A percentile compares a stretch with the other conserved stretches of the same genome.
Conservation (phyloP, 1,140 invertebrate genomes). For the Hycleus phaleratus region DNA sequence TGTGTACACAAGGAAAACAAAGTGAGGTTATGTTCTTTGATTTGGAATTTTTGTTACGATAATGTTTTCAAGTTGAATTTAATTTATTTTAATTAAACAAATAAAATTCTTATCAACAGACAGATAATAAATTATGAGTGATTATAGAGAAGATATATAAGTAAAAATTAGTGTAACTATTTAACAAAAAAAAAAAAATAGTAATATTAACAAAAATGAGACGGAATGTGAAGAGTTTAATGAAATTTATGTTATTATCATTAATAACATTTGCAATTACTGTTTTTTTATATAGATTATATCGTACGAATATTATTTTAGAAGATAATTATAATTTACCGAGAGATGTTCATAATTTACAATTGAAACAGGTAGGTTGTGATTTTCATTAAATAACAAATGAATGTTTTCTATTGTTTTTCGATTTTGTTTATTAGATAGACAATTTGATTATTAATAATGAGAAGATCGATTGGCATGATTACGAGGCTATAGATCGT, state of each 20-base stretch:
- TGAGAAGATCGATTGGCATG: slow-evolving; percentile 77
- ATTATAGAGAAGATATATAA: too few species aligned
- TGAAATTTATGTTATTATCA: slow-evolving; percentile 35
- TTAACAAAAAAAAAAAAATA: too few species aligned
- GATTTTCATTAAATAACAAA: slow-evolving; percentile 1
- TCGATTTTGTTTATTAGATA: slow-evolving; percentile 10
- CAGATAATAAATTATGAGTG: too few species aligned
- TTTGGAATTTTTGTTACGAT: too few species aligned
- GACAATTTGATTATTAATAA: slow-evolving; percentile 20
- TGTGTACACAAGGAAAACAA: too few species aligned
- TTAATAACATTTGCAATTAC: slow-evolving; percentile 32
- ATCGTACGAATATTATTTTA: background rate
- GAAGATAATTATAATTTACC: too few species aligned
- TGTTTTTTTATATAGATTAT: slow-evolving; percentile 32
- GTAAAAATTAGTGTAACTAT: too few species aligned
- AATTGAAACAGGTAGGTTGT: background rate
- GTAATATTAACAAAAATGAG: slow-evolving; percentile 25
- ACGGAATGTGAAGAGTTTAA: slow-evolving; percentile 35
- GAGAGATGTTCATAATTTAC: slow-evolving; percentile 1
- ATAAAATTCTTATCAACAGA: too few species aligned
- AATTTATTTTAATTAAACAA: too few species aligned
- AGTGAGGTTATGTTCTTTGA: too few species aligned
- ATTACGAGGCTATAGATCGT: slow-evolving; percentile 62
- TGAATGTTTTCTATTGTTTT: background rate
- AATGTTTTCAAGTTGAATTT: too few species aligned